phyloP scores from a whole-genome alignment of 2,113 vertebrate genomes.

The Ondatra zibethicus region DNA sequence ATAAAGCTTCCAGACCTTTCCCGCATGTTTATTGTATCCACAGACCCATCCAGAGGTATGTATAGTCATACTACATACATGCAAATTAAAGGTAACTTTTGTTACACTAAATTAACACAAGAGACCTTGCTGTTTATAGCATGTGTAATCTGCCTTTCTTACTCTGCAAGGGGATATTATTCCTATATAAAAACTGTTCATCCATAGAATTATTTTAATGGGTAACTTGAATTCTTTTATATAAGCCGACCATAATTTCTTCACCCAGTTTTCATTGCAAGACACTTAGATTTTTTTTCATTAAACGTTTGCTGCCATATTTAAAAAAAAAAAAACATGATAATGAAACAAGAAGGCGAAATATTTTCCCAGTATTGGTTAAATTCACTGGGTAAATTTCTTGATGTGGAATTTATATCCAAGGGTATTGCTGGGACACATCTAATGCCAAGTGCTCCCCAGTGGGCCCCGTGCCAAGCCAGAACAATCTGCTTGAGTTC shows the following conservation, averaged over 20 bases:
- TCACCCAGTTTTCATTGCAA: background rate
- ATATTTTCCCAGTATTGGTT: background rate
- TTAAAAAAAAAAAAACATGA: background rate
- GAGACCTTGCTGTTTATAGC: background rate
- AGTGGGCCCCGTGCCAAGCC: background rate
- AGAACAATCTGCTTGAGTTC: background rate
- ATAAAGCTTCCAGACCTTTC: background rate
- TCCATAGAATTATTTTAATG: background rate
- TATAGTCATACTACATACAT: background rate
- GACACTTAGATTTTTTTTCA: background rate
- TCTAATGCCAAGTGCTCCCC: background rate
- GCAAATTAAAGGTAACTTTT: background rate
- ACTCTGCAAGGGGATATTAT: background rate
- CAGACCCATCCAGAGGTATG: background rate
- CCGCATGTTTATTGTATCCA: background rate
- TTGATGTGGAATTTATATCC: background rate
- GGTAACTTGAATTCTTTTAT: slow-evolving; percentile 16
- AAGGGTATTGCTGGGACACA: background rate
- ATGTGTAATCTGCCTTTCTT: slow-evolving; percentile 5
- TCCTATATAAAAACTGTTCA: background rate
- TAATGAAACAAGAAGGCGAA: background rate
- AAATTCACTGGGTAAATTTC: slow-evolving; percentile 20
- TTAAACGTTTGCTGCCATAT: background rate
- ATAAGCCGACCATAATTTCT: background rate
- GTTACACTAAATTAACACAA: slow-evolving; percentile 3